Evolutionary conservation across 1,140 invertebrate genomes (phyloP), one percentile per base, ranked within the genome.

Genomic region (Episyrphus balteatus): DNA sequence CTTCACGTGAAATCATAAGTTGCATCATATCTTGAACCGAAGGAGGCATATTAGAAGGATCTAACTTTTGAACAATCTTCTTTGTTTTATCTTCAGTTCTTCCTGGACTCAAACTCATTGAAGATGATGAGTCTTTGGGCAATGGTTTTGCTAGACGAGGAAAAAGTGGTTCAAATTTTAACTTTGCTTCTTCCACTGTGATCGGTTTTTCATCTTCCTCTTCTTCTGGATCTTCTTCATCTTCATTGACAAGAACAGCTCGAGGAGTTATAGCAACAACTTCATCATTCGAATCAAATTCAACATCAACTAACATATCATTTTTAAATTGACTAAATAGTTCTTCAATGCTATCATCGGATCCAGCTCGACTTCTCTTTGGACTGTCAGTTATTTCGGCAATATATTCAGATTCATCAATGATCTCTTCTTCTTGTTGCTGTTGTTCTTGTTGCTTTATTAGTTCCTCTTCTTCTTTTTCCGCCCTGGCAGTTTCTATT

Each of bases 201-300:
- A 45, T 58, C 50, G 17, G n/a, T 17, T 48, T 42, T 42, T 42
- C 46, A 11, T 30, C 12, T 13, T 21, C n/a, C 1, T 36, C 14
- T 33, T 17, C 26, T 36, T 15, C 10, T 14, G 17, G 15, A 43
- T 46, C 44, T 15, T 36, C 46, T 38, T 50, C 42, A 5, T 48
- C 46, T 17, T 48, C 31, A 26, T 42, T 44, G 59, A 59, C 15
- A 39, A 15, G 1, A 49, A 17, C 30, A 0, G 43, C 42, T 3
- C 52, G 42, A 2, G 60, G 59, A 1, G 52, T 62, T 2, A 66
- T 63, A 10, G 45, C 57, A 5, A 66, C 41, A n/a, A 62, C 31
- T 14, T 66, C 63, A 47, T 66, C 63, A 30, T 61, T 66, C 14
- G 61, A 62, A 51, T 66, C 59, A 21, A 66, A 66, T 13, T 66